Base-by-base conservation (phyloP, 2,888 invertebrate genomes). In the Parnassius smintheus region DNA sequence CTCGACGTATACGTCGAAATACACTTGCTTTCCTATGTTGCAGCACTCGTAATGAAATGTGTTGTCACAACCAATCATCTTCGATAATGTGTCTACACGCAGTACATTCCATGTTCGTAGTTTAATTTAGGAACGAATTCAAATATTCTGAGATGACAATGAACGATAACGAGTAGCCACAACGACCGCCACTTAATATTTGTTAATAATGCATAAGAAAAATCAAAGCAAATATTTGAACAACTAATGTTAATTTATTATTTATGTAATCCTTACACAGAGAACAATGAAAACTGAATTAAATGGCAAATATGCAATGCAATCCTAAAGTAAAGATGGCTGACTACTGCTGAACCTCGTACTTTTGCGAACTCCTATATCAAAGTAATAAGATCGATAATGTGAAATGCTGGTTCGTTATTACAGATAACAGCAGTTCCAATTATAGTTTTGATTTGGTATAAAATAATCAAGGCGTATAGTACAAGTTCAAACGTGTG, bases 161-260 rank as follows among this genome's bases (percentile, higher is more conserved):
- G 25, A 25, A 25, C 25, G 25, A 3, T 25, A 25, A 25, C 2
- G 25, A 1, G 3, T 2, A 25, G 25, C 25, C 18, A 18, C 18
- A 18, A 18, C 18, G 18, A 0, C 18, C 18, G 18, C 18, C 18
- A 18, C 18, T 18, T 18, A 1, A 18, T 18, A 18, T 18, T 18
- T 18, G 18, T 18, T 18, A 18, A 18, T 18, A 18, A 18, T 18
- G 18, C 18, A 18, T 18, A 18, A 12, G 13, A 48, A 42, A 48
- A 48, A 48, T 48, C 13, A 53, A 41, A 59, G 53, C 53, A 8
- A 13, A 11, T 13, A 25, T 53, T 9, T 13, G 10, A 51, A 41
- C 49, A 50, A 54, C 35, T 54, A 44, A 54, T 8, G 35, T n/a
- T 63, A 59, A 59, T 63, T 63, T 63, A 63, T 50, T 42, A 50